Evolutionary conservation across 2,797 vertebrate genomes (phyloP), one percentile per base, ranked within the genome.

Genomic region (Syngnathus acus): DNA sequence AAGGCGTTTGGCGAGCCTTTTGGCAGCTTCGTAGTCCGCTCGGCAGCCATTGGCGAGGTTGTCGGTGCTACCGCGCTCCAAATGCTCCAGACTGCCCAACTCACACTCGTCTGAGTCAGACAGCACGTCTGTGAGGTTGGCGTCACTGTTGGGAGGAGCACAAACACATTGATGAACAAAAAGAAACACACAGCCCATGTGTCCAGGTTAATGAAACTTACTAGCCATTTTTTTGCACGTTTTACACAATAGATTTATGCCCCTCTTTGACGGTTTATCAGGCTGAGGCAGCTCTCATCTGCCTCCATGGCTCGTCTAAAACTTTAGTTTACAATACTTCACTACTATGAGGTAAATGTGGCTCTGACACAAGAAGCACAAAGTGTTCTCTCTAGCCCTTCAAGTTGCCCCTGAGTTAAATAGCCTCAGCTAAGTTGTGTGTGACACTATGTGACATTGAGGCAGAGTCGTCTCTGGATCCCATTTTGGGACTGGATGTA

Each of bases 91-190:
- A 86, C 94, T 94, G 78, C 94, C 94, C 91, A 95, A 84, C 79
- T 95, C 93, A 0, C 93, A 93, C 82, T 97, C 95, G 74, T 97
- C 95, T 0, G 94, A 94, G 88, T 97, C 94, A 0, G 94, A 95
- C 79, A 93, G 88, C 5, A 83, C 87, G 3, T 96, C 95, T 84
- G 94, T 92, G 82, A 98, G 89, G 91, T 92, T 94, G 86, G 94
- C 92, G 6, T 96, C 94, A 0, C 96, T 98, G 84, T 0, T 74
- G 66, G 50, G 51, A 80, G 26, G 64, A 68, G 72, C 65, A 68
- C 37, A 69, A 64, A 40, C 67, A 64, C 62, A 71, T 47, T 64
- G 3, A 70, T 48, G 64, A 4, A 72, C 37, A 70, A 21, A 73
- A n/a, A 71, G 32, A 67, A 47, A 74, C 13, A 64, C 8, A 64